Conservation (phyloP, 2,797 vertebrate genomes). For the Hylomyscus alleni region DNA sequence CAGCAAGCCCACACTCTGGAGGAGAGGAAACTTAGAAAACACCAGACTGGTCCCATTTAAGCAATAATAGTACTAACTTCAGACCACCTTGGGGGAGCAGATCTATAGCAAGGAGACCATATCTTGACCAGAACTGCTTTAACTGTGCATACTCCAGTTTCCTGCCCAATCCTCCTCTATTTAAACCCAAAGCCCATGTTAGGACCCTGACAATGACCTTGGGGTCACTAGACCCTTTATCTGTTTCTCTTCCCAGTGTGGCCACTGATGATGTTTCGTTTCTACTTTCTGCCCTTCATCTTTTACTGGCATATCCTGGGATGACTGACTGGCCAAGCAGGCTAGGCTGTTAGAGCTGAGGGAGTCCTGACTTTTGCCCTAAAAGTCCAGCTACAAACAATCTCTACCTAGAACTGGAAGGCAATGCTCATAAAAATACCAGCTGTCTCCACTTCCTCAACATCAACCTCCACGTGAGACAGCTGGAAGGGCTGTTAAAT, state of each 20-base stretch:
- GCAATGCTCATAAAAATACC: not conserved
- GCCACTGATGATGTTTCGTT: not conserved
- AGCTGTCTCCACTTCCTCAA: not conserved
- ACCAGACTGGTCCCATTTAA: not conserved
- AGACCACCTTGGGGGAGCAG: not conserved
- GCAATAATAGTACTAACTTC: not conserved
- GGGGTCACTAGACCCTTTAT: not conserved
- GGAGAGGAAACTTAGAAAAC: not conserved
- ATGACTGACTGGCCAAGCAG: not conserved
- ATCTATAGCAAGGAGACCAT: not conserved
- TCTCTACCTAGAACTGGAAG: not conserved
- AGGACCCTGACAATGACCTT: not conserved
- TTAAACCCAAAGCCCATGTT: not conserved
- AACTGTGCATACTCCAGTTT: not conserved
- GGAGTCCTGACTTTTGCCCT: not conserved
- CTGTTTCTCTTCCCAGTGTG: not conserved
- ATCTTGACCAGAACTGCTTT: not conserved
- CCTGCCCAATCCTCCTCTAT: not conserved
- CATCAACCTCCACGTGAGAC: not conserved
- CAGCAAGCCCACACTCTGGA: not conserved
- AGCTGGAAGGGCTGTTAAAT: not conserved
- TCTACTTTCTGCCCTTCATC: not conserved
- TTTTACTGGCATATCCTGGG: not conserved
- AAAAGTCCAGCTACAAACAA: not conserved
- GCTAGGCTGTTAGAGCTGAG: not conserved